Base-by-base conservation (phyloP, 1,140 invertebrate genomes). In the Zaprionus tsacasi region DNA sequence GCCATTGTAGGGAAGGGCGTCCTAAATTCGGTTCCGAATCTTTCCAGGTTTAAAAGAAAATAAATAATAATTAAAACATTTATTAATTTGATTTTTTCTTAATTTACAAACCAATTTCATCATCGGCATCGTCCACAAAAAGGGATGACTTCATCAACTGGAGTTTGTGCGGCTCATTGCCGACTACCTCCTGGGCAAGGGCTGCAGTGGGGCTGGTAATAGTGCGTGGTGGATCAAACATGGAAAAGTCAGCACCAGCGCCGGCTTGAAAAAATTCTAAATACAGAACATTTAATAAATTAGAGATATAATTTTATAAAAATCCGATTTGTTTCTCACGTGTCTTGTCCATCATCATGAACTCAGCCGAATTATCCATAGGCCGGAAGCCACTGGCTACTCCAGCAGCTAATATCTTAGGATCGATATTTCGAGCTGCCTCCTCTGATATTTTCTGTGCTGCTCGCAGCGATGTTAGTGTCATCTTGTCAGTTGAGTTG, bases 121-220 rank as follows among this genome's bases (percentile, higher is more conserved):
- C 81, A 6, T 80, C 78, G 54, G 78, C 58, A 38, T 91, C 79
- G 0, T 86, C 88, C 2, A 73, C 59, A 35, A 93, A 93, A 10
- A 98, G 95, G 2, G 96, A 97, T 0, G 96, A 96, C 91, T 98
- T 98, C 97, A 98, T 97, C 6, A 97, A 93, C 83, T 98, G 97
- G 27, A 98, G 93, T 79, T 95, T 95, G 70, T 95, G 94, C 27
- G 95, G 93, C 73, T 95, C 94, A 1, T 95, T 94, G 30, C 95
- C 95, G 54, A 93, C 82, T 58, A 94, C 91, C 15, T 93, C 93
- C 12, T 82, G 63, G 3, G 95, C 95, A n/a, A 96, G 91, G 43
- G 93, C 92, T 3, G 93, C 92, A 0, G 94, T 94, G 27, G 95
- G 94, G 78, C 94, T 95, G 25, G 69, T 71, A 8, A 54, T 33